Conservation (phyloP, 2,113 vertebrate species). For the Cyanistes caeruleus region DNA sequence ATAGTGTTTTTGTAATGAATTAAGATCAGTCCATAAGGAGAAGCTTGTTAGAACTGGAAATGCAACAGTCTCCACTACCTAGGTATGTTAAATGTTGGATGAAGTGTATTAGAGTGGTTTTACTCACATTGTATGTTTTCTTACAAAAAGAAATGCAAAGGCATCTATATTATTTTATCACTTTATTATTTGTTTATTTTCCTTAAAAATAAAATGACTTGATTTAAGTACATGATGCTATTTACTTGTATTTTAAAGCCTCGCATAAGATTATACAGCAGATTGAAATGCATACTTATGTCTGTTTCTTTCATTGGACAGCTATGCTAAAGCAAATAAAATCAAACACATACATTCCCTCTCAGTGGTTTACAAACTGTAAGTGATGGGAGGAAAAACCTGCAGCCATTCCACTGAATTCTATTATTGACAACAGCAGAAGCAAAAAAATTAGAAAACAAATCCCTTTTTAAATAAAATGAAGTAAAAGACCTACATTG, state of each 20-base stretch:
- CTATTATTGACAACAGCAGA: constrained; percentile 78
- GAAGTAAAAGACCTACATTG: constrained; percentile 78
- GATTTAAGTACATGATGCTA: constrained; percentile 63
- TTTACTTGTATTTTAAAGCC: constrained; percentile 77
- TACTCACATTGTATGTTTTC: background rate
- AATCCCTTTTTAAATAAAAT: constrained; percentile 81
- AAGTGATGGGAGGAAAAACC: constrained; percentile 72
- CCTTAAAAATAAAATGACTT: constrained; percentile 65
- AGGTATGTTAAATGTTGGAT: background rate
- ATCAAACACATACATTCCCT: constrained; percentile 69
- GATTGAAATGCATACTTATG: constrained; percentile 73
- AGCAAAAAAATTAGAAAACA: constrained; percentile 81
- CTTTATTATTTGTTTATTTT: constrained; percentile 66
- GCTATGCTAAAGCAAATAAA: constrained; percentile 77
- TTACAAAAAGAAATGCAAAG: background rate
- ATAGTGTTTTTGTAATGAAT: background rate
- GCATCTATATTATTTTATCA: constrained; percentile 59
- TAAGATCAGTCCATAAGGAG: constrained; percentile 43
- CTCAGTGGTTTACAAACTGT: constrained; percentile 59
- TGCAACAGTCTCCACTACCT: background rate
- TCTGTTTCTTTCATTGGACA: constrained; percentile 67
- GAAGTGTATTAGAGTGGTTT: background rate
- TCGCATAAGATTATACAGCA: constrained; percentile 45
- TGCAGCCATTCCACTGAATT: constrained; percentile 55
- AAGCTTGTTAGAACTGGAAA: constrained; percentile 24